These are phyloP conservation scores for Clarias magur DNA, from an alignment of 2,113 vertebrate genomes.

Conservation along the genomic window DNA sequence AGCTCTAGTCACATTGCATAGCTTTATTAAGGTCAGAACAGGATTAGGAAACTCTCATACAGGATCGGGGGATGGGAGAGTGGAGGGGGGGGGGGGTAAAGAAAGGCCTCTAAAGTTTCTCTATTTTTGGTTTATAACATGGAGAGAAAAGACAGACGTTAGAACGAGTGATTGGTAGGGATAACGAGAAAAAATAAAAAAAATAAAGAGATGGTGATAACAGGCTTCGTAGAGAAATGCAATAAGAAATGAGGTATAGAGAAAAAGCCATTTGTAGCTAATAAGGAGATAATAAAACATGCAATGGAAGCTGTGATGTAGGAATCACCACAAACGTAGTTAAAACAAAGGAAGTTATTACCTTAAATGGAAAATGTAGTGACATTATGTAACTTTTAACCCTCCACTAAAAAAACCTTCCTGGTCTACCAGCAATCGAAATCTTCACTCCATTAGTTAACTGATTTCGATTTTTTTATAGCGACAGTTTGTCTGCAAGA, in stretches of 20 bases:
- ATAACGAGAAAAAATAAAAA: too few species aligned
- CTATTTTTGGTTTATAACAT: not conserved
- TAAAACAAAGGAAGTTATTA: too few species aligned
- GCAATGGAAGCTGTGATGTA: too few species aligned
- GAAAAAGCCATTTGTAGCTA: not conserved
- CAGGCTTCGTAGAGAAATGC: too few species aligned
- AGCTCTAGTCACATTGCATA: slow-evolving; percentile 40
- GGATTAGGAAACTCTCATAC: slow-evolving; percentile 63
- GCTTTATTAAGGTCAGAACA: slow-evolving; percentile 66
- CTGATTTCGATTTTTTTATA: too few species aligned
- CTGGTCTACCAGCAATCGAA: too few species aligned
- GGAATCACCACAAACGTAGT: too few species aligned
- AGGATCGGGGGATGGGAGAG: slow-evolving; percentile 13
- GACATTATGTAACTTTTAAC: not conserved
- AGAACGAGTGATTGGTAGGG: not conserved
- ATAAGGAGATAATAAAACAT: too few species aligned
- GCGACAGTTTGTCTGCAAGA: too few species aligned
- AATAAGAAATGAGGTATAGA: not conserved
- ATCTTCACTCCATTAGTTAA: not conserved
- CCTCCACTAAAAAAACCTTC: not conserved
- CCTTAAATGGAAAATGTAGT: too few species aligned
- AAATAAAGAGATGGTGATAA: not conserved
- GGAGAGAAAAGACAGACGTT: not conserved
- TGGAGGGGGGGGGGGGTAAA: not conserved
- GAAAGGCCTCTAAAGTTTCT: not conserved